Evolutionary conservation across 2,113 vertebrate genomes (phyloP).

Genomic region (Anarhynchus alexandrinus): DNA sequence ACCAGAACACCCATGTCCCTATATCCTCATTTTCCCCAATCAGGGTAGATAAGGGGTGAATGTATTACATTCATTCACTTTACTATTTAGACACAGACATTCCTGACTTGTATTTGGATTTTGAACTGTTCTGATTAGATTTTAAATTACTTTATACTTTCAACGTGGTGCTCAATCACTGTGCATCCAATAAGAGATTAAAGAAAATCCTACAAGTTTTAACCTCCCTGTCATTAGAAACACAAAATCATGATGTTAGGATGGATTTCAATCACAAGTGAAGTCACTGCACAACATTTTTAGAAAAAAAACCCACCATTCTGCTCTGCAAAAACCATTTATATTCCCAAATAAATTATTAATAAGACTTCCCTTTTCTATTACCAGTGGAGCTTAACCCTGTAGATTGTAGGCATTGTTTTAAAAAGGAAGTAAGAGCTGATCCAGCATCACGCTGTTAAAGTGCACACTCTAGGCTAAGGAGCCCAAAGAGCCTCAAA

Average conservation of each 20-base stretch:
- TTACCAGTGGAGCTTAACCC: not conserved
- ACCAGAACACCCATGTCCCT: not conserved
- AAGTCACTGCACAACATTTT: not conserved
- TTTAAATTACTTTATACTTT: not conserved
- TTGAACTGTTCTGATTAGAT: not conserved
- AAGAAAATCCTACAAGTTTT: not conserved
- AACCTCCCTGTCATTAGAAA: not conserved
- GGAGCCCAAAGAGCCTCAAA: not conserved
- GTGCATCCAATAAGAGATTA: not conserved
- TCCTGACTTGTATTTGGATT: not conserved
- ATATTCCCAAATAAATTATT: not conserved
- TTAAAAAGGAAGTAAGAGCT: not conserved
- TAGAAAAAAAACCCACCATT: not conserved
- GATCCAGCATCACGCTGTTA: not conserved
- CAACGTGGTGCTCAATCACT: not conserved
- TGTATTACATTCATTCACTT: not conserved
- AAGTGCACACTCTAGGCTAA: not conserved
- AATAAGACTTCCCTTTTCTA: not conserved
- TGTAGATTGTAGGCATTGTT: not conserved
- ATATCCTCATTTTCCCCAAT: not conserved
- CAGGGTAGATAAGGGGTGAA: not conserved
- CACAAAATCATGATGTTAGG: not conserved
- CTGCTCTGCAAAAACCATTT: not conserved
- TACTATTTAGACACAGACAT: not conserved
- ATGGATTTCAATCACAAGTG: not conserved